Evolutionary conservation across 2,888 invertebrate genomes (phyloP).

Genomic region (Tachina fera): DNA sequence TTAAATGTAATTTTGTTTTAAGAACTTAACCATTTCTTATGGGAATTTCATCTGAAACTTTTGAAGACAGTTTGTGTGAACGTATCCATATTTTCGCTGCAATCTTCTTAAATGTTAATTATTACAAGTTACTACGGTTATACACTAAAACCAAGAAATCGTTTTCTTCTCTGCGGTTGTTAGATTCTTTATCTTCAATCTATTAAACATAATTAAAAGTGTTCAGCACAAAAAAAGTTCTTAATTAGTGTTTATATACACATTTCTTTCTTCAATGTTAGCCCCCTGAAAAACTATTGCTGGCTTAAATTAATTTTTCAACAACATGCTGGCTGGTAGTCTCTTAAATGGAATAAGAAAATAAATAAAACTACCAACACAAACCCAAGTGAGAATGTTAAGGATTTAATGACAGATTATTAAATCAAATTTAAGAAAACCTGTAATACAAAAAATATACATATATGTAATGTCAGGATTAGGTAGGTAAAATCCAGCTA

Average conservation of each 20-base stretch:
- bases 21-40: too few relatives aligned
- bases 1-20: too few relatives aligned
- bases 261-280: not conserved
- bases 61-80: too few relatives aligned
- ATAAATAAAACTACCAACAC: not conserved
- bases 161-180: not conserved
- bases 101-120: not conserved
- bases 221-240: not conserved
- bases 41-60: too few relatives aligned
- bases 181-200: slow-evolving; percentile 13
- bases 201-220: slow-evolving; percentile 3
- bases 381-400: slow-evolving; percentile 39
- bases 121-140: not conserved
- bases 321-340: not conserved
- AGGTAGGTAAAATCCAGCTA: slow-evolving; percentile 59
- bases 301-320: slow-evolving; percentile 32
- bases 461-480: slow-evolving; percentile 41
- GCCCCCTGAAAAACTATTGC: not conserved
- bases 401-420: slow-evolving; percentile 64
- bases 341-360: not conserved
- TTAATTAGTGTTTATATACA: slow-evolving; percentile 8
- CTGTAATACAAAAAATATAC: slow-evolving; percentile 48
- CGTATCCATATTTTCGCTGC: too few relatives aligned
- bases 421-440: slow-evolving; percentile 52
- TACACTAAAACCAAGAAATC: not conserved